A percentile compares a stretch with the other conserved stretches of the same genome.
Conservation (phyloP, 2,797 vertebrate genomes). For the Aulostomus chinensis region DNA sequence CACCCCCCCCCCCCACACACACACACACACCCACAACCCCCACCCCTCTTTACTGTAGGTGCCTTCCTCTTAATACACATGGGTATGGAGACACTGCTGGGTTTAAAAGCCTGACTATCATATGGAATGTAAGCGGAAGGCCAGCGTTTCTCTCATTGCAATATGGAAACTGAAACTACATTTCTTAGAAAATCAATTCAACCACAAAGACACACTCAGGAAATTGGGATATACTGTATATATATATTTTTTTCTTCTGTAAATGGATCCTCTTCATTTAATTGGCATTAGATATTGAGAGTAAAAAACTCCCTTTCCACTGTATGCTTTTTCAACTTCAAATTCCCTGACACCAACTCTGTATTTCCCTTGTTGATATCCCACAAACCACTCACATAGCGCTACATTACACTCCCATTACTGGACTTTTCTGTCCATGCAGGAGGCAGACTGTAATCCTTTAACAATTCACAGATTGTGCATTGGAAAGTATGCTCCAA, state of each 20-base stretch:
- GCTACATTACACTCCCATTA: conserved; percentile 33
- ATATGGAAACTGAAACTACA: neutral
- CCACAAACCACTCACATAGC: conserved; percentile 29
- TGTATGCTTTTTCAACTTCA: conserved; percentile 8
- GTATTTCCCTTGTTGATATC: conserved; percentile 15
- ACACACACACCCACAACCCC: conserved; percentile 25
- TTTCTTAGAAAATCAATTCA: neutral
- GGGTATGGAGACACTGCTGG: conserved; percentile 24
- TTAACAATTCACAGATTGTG: conserved; percentile 65
- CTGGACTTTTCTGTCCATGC: conserved; percentile 44
- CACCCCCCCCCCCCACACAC: conserved; percentile 37
- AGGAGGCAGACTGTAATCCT: conserved; percentile 50
- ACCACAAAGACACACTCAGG: neutral
- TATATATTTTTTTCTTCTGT: conserved; percentile 4
- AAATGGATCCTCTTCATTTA: neutral
- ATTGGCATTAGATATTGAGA: conserved; percentile 17
- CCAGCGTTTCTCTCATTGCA: conserved; percentile 6
- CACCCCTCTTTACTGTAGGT: conserved; percentile 36
- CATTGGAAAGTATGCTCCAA: conserved; percentile 44
- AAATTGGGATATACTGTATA: neutral
- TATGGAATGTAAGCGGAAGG: neutral
- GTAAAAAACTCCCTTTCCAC: conserved; percentile 23
- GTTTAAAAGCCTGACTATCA: conserved; percentile 18
- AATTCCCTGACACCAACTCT: conserved; percentile 24
- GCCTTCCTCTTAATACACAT: conserved; percentile 37